Percentiles rank a stretch among this genome's conserved stretches.
Evolutionary conservation across 2,888 invertebrate species (phyloP).

Genomic region (Diaprepes abbreviatus): DNA sequence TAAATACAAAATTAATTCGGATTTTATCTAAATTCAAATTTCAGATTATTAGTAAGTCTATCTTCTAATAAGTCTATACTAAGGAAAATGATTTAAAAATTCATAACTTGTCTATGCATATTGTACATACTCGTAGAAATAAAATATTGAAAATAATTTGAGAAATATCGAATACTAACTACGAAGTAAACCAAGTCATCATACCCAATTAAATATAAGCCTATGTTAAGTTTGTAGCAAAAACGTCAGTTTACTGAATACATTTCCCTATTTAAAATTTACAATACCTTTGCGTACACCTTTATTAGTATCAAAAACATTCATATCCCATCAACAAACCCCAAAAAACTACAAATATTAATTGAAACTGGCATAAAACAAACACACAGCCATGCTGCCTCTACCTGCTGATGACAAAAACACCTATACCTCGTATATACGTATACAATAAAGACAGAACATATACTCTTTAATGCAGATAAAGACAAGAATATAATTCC

Average conservation of each 20-base stretch:
- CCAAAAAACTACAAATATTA: conserved; percentile 32
- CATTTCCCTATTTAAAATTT: neutral
- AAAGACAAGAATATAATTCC: conserved; percentile 3
- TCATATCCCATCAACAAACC: neutral
- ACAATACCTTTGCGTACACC: conserved; percentile 16
- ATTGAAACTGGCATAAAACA: conserved; percentile 23
- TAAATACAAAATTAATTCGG: too few species aligned
- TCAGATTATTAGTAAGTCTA: too few species aligned
- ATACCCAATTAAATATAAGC: conserved; percentile 9
- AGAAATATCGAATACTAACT: too few species aligned
- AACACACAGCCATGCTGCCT: conserved; percentile 42
- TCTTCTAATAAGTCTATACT: too few species aligned
- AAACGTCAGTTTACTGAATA: neutral
- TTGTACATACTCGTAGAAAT: too few species aligned
- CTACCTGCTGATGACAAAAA: conserved; percentile 24
- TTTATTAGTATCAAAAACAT: conserved; percentile 27
- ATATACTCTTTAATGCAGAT: neutral
- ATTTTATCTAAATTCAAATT: too few species aligned
- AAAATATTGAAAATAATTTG: too few species aligned
- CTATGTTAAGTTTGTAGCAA: neutral
- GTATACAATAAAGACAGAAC: conserved; percentile 5
- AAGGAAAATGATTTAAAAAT: too few species aligned
- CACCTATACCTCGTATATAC: neutral
- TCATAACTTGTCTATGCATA: too few species aligned
- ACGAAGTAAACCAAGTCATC: conserved; percentile 26